Percentiles rank a stretch among this genome's conserved stretches.
phyloP scores from a whole-genome alignment of 2,888 invertebrate species.

The Cheiracanthium punctorium region DNA sequence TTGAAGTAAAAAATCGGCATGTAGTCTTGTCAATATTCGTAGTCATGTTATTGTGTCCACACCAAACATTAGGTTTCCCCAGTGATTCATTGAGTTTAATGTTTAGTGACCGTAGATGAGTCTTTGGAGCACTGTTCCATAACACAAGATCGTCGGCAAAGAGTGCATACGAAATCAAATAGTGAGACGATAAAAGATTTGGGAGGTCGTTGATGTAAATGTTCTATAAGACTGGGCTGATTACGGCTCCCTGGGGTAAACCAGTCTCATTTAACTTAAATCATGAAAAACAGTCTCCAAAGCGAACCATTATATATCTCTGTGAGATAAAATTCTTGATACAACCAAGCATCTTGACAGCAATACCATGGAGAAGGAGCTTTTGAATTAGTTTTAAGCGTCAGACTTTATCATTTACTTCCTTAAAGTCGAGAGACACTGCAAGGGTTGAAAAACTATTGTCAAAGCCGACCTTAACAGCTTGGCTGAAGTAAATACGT shows the following conservation, averaged over 20 bases:
- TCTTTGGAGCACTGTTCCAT: background rate
- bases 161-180: background rate
- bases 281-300: background rate
- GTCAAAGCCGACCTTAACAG: too few species aligned
- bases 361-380: too few species aligned
- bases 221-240: background rate
- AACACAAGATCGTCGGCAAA: background rate
- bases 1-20: background rate
- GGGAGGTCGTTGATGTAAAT: background rate
- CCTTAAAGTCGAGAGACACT: too few species aligned
- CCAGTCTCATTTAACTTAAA: background rate
- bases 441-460: too few species aligned
- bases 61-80: background rate
- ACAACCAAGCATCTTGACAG: too few species aligned
- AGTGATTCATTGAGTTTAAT: too few species aligned
- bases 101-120: background rate
- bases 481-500: too few species aligned
- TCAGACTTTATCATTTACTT: too few species aligned
- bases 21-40: too few species aligned
- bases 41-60: background rate
- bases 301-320: background rate
- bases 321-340: too few species aligned
- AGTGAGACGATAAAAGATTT: background rate
- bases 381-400: too few species aligned
- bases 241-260: background rate